phyloP scores from a whole-genome alignment of 2,113 vertebrate species.

The Garra rufa region DNA sequence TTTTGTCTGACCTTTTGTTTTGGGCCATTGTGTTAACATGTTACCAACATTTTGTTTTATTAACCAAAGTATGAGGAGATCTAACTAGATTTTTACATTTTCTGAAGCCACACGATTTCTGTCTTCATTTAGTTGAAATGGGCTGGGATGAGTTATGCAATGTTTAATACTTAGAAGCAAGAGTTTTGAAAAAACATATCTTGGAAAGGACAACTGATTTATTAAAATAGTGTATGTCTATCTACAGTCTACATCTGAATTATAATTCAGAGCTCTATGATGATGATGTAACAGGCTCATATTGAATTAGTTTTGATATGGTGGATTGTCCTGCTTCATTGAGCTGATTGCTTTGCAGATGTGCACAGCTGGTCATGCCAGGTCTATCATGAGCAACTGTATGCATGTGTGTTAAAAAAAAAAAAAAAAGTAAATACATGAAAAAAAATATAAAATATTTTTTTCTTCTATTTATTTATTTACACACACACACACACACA shows the following conservation, averaged over 20 bases:
- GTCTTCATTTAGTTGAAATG: neutral
- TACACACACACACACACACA: no score
- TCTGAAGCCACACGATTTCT: neutral
- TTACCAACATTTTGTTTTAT: neutral
- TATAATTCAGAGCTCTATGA: neutral
- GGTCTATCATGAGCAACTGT: constrained; percentile 1
- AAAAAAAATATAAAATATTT: no score
- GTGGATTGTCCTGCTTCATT: constrained; percentile 32
- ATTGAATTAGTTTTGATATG: constrained; percentile 21
- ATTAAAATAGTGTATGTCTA: neutral
- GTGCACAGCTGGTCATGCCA: constrained; percentile 42
- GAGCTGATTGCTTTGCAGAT: constrained; percentile 36
- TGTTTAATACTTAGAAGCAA: neutral
- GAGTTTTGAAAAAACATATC: neutral
- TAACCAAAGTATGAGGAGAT: neutral
- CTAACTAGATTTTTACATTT: neutral
- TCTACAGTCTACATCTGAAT: neutral
- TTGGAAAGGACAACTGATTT: neutral
- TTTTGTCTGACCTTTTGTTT: neutral
- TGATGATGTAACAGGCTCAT: constrained; percentile 6
- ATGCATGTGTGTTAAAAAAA: neutral
- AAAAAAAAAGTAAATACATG: no score
- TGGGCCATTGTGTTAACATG: neutral
- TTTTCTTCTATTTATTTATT: no score
- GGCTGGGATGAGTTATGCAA: neutral